Base-by-base conservation (phyloP, 2,113 vertebrate species). In the Onychostoma macrolepis region DNA sequence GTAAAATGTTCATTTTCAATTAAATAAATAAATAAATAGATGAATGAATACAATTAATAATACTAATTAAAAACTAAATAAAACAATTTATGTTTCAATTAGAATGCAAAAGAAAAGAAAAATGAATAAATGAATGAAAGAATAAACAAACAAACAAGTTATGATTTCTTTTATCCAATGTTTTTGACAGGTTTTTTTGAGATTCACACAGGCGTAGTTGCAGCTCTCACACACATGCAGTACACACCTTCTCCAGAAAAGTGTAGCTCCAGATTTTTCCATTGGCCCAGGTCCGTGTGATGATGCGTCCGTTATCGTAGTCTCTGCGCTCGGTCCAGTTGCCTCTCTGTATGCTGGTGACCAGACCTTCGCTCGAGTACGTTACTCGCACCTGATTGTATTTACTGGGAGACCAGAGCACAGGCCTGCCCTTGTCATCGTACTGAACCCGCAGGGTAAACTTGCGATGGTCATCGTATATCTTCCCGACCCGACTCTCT, bases 231-330 rank as follows among this genome's bases (percentile, higher is more conserved):
- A 65, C 79, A 83, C 83, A 79, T 33, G 17, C 43, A 43, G 26
- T 69, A 88, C 4, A 61, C n/a, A 99, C 98, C 96, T 96, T 98
- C 94, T 99, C 99, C 86, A 97, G 94, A 48, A 98, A 99, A 0
- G 97, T 99, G 94, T 99, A 99, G 94, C 96, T 99, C 99, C 99
- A 99, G 93, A 99, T 99, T 95, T 98, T 99, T 28, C 99, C 99
- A 87, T 99, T 98, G 87, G 97, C 96, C 97, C 98, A 99, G 17
- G 97, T 97, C 91, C 97, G 95, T 90, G 97, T 98, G 89, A 98
- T 90, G 58, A 99, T 96, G 91, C 96, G 96, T 80, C 98, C 97
- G 13, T 95, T 97, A 82, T 99, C 98, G 65, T 99, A 99, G 88
- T 99, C 97, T 92, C 98, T 96, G 90, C 96, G 96, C 91, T 99